Conservation (phyloP, 2,888 invertebrate species). For the Drosophila differens region DNA sequence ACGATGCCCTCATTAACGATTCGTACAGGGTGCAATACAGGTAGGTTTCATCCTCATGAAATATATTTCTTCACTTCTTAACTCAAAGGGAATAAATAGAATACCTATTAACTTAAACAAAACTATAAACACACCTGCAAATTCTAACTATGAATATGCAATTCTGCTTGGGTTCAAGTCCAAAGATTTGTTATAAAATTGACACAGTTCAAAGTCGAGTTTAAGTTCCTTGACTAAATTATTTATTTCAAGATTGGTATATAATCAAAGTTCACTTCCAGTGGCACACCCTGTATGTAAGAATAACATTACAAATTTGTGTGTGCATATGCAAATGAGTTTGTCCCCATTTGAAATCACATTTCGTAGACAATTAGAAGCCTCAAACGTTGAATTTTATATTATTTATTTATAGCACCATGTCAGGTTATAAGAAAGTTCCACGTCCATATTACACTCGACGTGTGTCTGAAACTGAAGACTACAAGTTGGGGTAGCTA, state of each 20-base stretch:
- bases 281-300: slow-evolving; percentile 17
- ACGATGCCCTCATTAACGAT: neutral
- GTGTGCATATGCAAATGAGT: neutral
- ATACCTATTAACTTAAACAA: neutral
- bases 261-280: neutral
- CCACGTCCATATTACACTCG: slow-evolving; percentile 19
- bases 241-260: neutral
- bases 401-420: slow-evolving; percentile 46
- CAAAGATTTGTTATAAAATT: neutral
- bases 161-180: neutral
- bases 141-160: neutral
- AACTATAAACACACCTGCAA: neutral
- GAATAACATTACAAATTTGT: neutral
- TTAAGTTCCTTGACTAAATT: neutral
- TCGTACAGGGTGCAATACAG: neutral
- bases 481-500: neutral
- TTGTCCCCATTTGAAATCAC: slow-evolving; percentile 23
- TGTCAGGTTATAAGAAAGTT: slow-evolving; percentile 32
- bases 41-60: neutral
- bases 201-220: neutral
- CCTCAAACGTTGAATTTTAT: slow-evolving; percentile 15
- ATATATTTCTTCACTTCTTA: neutral
- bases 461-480: slow-evolving; percentile 6
- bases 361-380: slow-evolving; percentile 28
- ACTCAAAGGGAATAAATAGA: neutral